Evolutionary conservation across 2,797 vertebrate species (phyloP).

Genomic region (Myotis pilosus): DNA sequence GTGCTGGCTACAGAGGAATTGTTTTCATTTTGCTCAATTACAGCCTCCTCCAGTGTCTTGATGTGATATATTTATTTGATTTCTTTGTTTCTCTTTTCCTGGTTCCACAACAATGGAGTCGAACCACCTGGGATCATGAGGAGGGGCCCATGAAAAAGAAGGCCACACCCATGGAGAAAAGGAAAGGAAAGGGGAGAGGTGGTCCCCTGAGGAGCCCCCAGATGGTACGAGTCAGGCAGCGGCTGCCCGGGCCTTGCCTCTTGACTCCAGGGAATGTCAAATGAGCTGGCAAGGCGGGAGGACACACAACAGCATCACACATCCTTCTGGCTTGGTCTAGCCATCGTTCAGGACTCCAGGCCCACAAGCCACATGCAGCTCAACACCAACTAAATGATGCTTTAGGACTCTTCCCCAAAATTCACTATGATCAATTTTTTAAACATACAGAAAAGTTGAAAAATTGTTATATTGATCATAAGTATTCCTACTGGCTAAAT

Average conservation of each 20-base stretch:
- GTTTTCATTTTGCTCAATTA: conserved; percentile 59
- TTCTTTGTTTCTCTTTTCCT: conserved; percentile 45
- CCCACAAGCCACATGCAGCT: not conserved
- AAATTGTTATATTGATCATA: not conserved
- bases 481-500: not conserved
- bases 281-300: not conserved
- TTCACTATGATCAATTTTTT: not conserved
- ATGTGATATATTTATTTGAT: conserved; percentile 19
- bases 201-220: not conserved
- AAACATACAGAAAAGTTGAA: not conserved
- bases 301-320: not conserved
- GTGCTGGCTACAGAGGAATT: conserved; percentile 25
- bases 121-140: not conserved
- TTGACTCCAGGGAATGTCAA: not conserved
- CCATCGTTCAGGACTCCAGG: not conserved
- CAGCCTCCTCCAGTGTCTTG: not conserved
- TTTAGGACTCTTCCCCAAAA: not conserved
- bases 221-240: not conserved
- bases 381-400: not conserved
- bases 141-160: not conserved
- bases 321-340: not conserved
- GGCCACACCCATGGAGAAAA: not conserved
- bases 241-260: not conserved
- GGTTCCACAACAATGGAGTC: not conserved
- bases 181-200: not conserved